Evolutionary conservation across 2,797 vertebrate species (phyloP).

Genomic region (Tenualosa ilisha): DNA sequence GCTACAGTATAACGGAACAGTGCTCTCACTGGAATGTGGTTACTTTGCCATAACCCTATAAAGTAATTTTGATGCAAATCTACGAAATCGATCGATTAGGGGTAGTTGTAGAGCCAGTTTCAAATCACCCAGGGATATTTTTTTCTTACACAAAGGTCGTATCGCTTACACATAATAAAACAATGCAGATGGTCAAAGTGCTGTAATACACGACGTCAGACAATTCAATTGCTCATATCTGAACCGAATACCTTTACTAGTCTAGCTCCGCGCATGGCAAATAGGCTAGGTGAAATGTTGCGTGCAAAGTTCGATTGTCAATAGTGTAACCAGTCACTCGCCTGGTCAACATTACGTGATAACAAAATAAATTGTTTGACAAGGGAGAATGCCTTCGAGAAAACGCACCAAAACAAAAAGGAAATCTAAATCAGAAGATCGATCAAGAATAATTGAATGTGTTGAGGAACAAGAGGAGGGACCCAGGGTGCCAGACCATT

Average conservation of each 20-base stretch:
- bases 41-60: too few species aligned
- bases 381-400: constrained; percentile 28
- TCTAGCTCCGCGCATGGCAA: constrained; percentile 3
- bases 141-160: neutral
- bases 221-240: neutral
- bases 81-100: too few species aligned
- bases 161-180: neutral
- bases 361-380: constrained; percentile 22
- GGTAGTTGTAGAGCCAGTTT: neutral
- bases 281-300: neutral
- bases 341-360: neutral
- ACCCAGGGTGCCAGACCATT: neutral
- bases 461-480: constrained; percentile 12
- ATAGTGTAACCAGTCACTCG: neutral
- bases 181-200: neutral
- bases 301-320: constrained; percentile 22
- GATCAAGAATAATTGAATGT: constrained; percentile 18
- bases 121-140: neutral
- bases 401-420: constrained; percentile 32
- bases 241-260: neutral
- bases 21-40: neutral
- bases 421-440: constrained; percentile 31
- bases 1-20: neutral
- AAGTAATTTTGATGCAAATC: too few species aligned
- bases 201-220: neutral